A percentile compares a stretch with the other conserved stretches of the same genome.
These are phyloP conservation scores for Telmatherina bonti DNA, from an alignment of 2,797 vertebrate genomes.

Conservation along the genomic window DNA sequence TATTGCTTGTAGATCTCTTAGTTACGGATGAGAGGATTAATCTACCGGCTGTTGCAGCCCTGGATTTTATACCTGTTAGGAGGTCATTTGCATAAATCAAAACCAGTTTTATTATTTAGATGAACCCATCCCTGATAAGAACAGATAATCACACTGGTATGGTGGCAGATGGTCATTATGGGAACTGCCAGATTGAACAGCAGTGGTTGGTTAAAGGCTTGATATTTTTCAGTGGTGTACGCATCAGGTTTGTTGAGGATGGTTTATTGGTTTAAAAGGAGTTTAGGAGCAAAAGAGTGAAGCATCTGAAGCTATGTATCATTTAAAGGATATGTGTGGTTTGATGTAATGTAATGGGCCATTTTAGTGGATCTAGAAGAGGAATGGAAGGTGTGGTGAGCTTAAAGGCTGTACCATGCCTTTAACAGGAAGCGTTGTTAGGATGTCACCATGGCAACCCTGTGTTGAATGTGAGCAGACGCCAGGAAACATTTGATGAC, in stretches of 20 bases:
- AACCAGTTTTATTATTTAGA: conserved; percentile 4
- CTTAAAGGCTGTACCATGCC: conserved; percentile 41
- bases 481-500: conserved; percentile 53
- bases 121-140: neutral
- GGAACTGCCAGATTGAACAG: conserved; percentile 11
- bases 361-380: conserved; percentile 13
- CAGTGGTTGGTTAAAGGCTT: conserved; percentile 30
- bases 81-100: neutral
- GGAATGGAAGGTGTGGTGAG: conserved; percentile 23
- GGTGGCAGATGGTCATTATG: conserved; percentile 16
- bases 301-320: neutral
- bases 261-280: neutral
- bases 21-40: neutral
- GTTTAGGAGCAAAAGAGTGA: neutral
- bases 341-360: conserved; percentile 13
- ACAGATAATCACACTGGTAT: conserved; percentile 17
- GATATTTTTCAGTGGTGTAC: conserved; percentile 20
- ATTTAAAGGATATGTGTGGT: conserved; percentile 2
- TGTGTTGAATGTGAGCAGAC: conserved; percentile 56
- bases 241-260: neutral
- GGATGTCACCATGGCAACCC: conserved; percentile 49
- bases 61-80: conserved; percentile 5
- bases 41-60: neutral
- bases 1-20: neutral
- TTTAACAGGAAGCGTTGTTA: conserved; percentile 70